phyloP scores from a whole-genome alignment of 1,140 invertebrate genomes.

The Macrobrachium nipponense region DNA sequence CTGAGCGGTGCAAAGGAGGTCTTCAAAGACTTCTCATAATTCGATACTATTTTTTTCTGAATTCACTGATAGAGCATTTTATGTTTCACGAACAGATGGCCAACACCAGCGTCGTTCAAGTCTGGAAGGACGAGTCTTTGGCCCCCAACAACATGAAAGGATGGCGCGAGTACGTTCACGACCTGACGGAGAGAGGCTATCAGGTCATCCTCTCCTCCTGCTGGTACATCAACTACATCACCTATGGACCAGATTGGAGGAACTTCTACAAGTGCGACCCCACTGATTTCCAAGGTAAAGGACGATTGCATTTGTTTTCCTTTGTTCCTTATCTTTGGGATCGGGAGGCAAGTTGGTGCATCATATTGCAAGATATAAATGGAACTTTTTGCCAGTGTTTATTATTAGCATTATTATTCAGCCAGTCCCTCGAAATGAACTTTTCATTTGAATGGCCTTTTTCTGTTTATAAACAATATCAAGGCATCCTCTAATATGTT shows the following conservation, averaged over 20 bases:
- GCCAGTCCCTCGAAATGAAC: no score
- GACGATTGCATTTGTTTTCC: background rate
- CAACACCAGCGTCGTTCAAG: conserved; percentile 70
- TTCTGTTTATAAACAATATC: no score
- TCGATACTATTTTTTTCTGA: background rate
- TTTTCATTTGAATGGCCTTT: no score
- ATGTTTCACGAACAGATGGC: conserved; percentile 26
- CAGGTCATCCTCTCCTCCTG: conserved; percentile 55
- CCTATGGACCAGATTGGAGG: conserved; percentile 70
- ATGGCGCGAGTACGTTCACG: conserved; percentile 47
- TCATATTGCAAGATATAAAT: background rate
- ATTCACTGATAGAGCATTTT: background rate
- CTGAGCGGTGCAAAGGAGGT: background rate
- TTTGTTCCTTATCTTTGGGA: background rate
- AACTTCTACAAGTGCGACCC: conserved; percentile 71
- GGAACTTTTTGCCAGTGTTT: background rate
- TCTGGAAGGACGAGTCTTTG: conserved; percentile 67
- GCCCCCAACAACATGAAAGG: conserved; percentile 47
- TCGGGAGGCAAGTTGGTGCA: background rate
- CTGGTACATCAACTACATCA: conserved; percentile 71
- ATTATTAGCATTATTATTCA: background rate
- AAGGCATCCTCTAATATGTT: no score
- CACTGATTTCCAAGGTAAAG: conserved; percentile 66
- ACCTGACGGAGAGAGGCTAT: conserved; percentile 43
- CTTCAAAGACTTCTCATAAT: background rate